Conservation (phyloP, 1,140 invertebrate species). For the Lepidurus packardi region DNA sequence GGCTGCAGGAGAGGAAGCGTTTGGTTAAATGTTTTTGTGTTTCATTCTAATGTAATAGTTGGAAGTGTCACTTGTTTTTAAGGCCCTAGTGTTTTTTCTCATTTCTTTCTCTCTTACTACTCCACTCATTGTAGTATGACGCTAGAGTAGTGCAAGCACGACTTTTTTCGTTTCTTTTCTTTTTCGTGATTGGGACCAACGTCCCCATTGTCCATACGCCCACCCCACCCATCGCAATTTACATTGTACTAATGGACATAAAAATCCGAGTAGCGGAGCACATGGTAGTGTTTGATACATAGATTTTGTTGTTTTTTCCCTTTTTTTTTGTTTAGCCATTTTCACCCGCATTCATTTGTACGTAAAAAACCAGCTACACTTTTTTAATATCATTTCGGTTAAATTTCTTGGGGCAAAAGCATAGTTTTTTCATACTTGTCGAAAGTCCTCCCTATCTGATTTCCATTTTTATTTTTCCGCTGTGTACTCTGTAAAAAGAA, state of each 20-base stretch:
- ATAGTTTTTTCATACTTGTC: not conserved
- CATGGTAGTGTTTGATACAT: not conserved
- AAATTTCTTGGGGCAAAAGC: not conserved
- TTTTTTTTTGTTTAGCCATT: not conserved
- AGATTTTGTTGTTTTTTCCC: not conserved
- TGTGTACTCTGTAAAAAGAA: slow-evolving; percentile 22
- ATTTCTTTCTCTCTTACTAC: not conserved
- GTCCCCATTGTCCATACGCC: slow-evolving; percentile 12
- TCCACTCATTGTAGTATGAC: slow-evolving; percentile 18
- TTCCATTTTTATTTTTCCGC: slow-evolving; percentile 11
- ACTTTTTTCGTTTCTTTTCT: not conserved
- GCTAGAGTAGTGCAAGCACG: slow-evolving; percentile 14
- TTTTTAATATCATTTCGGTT: slow-evolving; percentile 6
- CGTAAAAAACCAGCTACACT: slow-evolving; percentile 6
- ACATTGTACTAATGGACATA: slow-evolving; percentile 20
- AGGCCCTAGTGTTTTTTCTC: not conserved
- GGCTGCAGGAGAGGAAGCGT: not conserved
- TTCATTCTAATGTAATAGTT: not conserved
- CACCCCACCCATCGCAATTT: slow-evolving; percentile 4
- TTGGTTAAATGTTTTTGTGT: not conserved
- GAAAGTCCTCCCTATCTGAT: not conserved
- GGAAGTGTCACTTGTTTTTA: not conserved
- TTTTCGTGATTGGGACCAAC: slow-evolving; percentile 11
- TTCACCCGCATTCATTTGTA: not conserved
- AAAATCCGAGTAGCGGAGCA: not conserved